Evolutionary conservation across 1,140 invertebrate genomes (phyloP).

Genomic region (Nautilus pompilius): DNA sequence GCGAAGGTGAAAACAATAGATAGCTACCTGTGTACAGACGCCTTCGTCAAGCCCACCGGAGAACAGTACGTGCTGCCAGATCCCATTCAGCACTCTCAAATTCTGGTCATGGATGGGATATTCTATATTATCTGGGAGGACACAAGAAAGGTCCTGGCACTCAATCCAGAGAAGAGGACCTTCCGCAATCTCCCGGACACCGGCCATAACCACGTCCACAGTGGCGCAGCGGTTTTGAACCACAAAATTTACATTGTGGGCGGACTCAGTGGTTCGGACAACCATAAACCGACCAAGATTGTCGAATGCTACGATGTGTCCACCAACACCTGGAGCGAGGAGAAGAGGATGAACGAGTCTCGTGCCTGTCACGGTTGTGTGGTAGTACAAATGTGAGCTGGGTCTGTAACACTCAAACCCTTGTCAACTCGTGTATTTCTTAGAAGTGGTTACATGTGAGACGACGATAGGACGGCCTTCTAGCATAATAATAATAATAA

Average conservation of each 20-base stretch:
- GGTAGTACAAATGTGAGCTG: constrained; percentile 37
- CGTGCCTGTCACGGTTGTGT: constrained; percentile 47
- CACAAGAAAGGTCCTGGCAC: constrained; percentile 46
- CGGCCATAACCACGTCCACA: constrained; percentile 34
- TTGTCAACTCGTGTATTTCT: too few relatives aligned
- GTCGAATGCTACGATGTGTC: constrained; percentile 80
- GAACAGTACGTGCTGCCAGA: constrained; percentile 51
- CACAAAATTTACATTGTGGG: constrained; percentile 80
- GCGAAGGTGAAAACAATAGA: constrained; percentile 47
- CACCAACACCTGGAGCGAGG: constrained; percentile 69
- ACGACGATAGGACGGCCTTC: too few relatives aligned
- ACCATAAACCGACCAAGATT: constrained; percentile 55
- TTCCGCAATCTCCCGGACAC: constrained; percentile 43
- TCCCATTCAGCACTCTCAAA: constrained; percentile 44
- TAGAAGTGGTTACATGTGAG: too few relatives aligned
- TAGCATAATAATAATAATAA: too few relatives aligned
- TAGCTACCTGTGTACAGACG: constrained; percentile 36
- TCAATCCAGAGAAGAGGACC: constrained; percentile 47
- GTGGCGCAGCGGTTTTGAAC: constrained; percentile 75
- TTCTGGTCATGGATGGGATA: constrained; percentile 42
- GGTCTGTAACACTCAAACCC: neutral
- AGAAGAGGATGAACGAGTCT: constrained; percentile 33
- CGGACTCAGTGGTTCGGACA: constrained; percentile 72
- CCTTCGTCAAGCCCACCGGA: constrained; percentile 32
- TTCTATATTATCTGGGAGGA: constrained; percentile 55